These are phyloP conservation scores for Diabrotica balteata DNA, from an alignment of 2,888 invertebrate genomes.

Conservation along the genomic window DNA sequence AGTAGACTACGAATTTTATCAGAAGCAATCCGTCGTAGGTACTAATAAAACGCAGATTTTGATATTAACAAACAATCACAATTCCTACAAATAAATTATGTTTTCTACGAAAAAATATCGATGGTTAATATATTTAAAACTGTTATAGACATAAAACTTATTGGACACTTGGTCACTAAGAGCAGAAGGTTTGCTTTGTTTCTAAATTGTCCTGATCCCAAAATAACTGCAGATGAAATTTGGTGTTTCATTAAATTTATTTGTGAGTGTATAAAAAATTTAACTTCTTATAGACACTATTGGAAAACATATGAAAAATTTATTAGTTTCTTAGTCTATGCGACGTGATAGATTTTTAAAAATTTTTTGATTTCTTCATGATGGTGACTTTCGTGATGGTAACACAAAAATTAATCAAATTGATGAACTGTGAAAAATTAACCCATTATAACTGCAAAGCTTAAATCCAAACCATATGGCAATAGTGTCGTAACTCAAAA, in stretches of 20 bases:
- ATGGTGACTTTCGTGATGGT: not conserved
- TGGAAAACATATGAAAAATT: not conserved
- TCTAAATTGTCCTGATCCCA: not conserved
- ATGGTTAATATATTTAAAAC: not conserved
- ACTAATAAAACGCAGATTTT: too few species aligned
- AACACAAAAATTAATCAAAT: not conserved
- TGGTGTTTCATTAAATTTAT: not conserved
- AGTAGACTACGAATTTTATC: too few species aligned
- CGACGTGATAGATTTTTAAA: not conserved
- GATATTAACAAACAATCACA: not conserved
- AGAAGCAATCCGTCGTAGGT: too few species aligned
- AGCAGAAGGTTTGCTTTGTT: slow-evolving; percentile 6
- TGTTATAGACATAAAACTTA: not conserved
- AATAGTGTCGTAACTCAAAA: too few species aligned
- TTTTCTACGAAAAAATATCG: not conserved
- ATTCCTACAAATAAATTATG: not conserved
- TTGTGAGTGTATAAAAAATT: not conserved
- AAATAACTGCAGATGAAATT: slow-evolving; percentile 2
- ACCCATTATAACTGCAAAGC: too few species aligned
- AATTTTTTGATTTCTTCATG: not conserved
- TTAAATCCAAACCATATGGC: too few species aligned
- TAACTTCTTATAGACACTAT: not conserved
- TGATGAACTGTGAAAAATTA: too few species aligned
- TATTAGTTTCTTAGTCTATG: not conserved
- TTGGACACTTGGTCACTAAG: not conserved